These are phyloP conservation scores for Glomeris maerens DNA, from an alignment of 1,140 invertebrate species.

Conservation along the genomic window DNA sequence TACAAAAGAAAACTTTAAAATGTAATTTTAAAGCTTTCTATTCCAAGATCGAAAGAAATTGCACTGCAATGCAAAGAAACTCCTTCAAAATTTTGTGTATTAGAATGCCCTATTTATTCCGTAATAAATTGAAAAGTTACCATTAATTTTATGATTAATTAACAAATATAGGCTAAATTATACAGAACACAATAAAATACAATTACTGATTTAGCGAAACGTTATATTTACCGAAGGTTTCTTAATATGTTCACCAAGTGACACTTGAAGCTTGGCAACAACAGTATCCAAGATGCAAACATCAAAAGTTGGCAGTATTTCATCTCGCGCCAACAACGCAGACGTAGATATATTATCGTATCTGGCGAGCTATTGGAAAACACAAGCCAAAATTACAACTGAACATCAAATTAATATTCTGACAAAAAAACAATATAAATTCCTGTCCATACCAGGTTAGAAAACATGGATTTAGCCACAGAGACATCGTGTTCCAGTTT, in stretches of 20 bases:
- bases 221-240: constrained; percentile 24
- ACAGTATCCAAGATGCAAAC: constrained; percentile 49
- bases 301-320: constrained; percentile 47
- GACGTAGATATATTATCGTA: background rate
- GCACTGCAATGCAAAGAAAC: no score
- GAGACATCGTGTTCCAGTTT: constrained; percentile 52
- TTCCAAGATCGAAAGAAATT: no score
- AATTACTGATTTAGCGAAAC: constrained; percentile 1
- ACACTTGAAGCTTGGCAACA: constrained; percentile 51
- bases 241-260: constrained; percentile 39
- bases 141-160: no score
- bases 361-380: constrained; percentile 18
- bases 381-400: constrained; percentile 11
- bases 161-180: no score
- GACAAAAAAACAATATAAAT: background rate
- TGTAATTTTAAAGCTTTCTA: no score
- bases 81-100: no score
- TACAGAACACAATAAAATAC: background rate
- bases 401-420: background rate
- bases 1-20: no score
- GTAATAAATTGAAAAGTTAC: no score
- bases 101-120: no score
- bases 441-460: constrained; percentile 21
- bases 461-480: constrained; percentile 41
- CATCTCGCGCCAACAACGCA: constrained; percentile 8